Conservation (phyloP, 2,797 vertebrate species). For the Schizopygopsis pylzovi region DNA sequence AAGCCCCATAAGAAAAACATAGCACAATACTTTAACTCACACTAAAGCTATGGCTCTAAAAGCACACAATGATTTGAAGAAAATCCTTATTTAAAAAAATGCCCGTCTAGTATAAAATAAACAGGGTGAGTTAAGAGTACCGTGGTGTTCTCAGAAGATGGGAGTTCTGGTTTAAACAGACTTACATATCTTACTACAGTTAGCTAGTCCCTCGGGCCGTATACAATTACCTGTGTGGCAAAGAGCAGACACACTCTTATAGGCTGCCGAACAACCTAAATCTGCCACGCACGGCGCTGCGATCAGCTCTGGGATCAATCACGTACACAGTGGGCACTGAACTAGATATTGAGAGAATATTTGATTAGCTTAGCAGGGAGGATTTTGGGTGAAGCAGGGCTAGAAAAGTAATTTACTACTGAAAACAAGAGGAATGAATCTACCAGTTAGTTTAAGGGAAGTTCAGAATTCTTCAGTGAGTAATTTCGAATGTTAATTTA, state of each 20-base stretch:
- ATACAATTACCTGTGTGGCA: conserved; percentile 43
- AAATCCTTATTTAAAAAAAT: conserved; percentile 18
- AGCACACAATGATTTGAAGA: conserved; percentile 27
- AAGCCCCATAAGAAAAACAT: conserved; percentile 11
- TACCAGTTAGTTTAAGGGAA: conserved; percentile 32
- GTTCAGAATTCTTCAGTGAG: conserved; percentile 44
- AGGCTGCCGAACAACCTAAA: conserved; percentile 17
- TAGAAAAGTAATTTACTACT: conserved; percentile 48
- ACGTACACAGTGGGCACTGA: conserved; percentile 23
- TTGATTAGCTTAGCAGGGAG: conserved; percentile 39
- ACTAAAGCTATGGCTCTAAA: conserved; percentile 37
- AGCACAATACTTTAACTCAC: conserved; percentile 25
- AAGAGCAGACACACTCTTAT: conserved; percentile 14
- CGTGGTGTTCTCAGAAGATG: conserved; percentile 29
- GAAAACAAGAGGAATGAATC: conserved; percentile 25
- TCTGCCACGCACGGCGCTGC: conserved; percentile 26
- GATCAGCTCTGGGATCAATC: conserved; percentile 42
- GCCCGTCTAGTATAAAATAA: background rate
- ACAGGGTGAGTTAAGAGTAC: background rate
- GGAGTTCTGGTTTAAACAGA: conserved; percentile 14
- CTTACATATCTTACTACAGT: conserved; percentile 34
- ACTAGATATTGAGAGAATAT: conserved; percentile 43
- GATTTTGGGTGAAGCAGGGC: conserved; percentile 45
- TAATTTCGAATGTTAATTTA: conserved; percentile 51
- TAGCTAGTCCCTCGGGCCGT: conserved; percentile 22